Evolutionary conservation across 2,113 vertebrate genomes (phyloP), one percentile per base, ranked within the genome.

Genomic region (Myotis yumanensis): DNA sequence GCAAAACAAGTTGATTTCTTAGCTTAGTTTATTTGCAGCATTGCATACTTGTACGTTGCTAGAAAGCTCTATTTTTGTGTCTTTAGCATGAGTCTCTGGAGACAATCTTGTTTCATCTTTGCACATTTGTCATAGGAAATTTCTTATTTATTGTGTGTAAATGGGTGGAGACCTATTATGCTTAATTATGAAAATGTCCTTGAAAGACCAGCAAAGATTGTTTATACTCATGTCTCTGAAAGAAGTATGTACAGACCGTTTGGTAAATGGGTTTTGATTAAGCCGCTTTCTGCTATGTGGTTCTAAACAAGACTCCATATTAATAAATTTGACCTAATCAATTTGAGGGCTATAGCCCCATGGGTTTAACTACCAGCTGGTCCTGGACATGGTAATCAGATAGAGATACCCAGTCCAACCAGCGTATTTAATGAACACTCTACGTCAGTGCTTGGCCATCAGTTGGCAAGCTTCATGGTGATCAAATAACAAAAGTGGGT

Each of bases 401-500:
- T 40, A 59, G 76, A 92, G 75, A 64, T 64, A 79, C 14, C 22
- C 71, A 52, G 54, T 69, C 68, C 75, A 86, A 57, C 40, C 35
- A n/a, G 52, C 37, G 20, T 46, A 16, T 79, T 79, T 93, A 59
- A 73, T 64, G 68, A 89, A 51, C n/a, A 68, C 51, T 52, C 17
- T 25, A 68, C 16, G 0, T 79, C 48, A 43, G 43, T 73, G 30
- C 7, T 73, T 51, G n/a, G 54, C 48, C 87, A 66, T 91, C 62
- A 84, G 54, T 35, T 89, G 75, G 69, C 87, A 84, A 52, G 64
- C 72, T 52, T 64, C 37, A 10, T 46, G 30, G 68, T 64, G 86
- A 93, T 95, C 89, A 86, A 7, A 51, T 96, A 81, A 64, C 92
- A 80, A 62, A 93, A 91, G 68, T 82, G 48, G 69, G 4, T 79